Evolutionary conservation across 2,888 invertebrate genomes (phyloP), one percentile per base, ranked within the genome.

Genomic region (Heliconius ismenius): DNA sequence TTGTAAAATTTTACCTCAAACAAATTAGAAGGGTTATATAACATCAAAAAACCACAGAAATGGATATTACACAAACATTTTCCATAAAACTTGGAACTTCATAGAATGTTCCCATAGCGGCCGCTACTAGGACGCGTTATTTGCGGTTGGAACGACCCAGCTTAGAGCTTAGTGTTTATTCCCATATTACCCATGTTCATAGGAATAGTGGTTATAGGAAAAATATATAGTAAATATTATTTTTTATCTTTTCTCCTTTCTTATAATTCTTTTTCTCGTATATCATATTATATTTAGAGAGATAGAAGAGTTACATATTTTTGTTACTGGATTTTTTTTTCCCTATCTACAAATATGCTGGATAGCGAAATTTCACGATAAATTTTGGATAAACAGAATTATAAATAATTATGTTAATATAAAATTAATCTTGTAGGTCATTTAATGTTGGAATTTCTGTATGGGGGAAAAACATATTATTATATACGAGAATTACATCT

Each of bases 51-150:
- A n/a, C 73, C 73, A 26, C 62, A 73, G 73, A 73, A 73, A 62
- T 69, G 26, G 28, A 69, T 69, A 69, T 32, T 54, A 69, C 36
- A 36, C 62, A 73, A 62, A 62, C 62, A 73, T 73, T 73, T 77
- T 65, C 75, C 70, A 72, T 75, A 72, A 75, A 65, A 75, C 70
- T 54, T 72, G 24, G 43, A 73, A 72, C 64, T 74, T 62, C 74
- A 78, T 73, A 72, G 72, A 78, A 76, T 74, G 76, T 74, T 76
- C 74, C 78, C 76, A 74, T 65, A 62, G 78, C 74, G 76, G 74
- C 74, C 72, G 67, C 68, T 74, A 72, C 70, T 63, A 60, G 65
- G 64, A 54, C 76, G 65, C 69, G 70, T 78, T 74, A 78, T 76
- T 78, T 72, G 78, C 76, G 76, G 78, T 78, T 70, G n/a, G 32